Conservation (phyloP, 2,797 vertebrate species). For the Spatula versicolor region DNA sequence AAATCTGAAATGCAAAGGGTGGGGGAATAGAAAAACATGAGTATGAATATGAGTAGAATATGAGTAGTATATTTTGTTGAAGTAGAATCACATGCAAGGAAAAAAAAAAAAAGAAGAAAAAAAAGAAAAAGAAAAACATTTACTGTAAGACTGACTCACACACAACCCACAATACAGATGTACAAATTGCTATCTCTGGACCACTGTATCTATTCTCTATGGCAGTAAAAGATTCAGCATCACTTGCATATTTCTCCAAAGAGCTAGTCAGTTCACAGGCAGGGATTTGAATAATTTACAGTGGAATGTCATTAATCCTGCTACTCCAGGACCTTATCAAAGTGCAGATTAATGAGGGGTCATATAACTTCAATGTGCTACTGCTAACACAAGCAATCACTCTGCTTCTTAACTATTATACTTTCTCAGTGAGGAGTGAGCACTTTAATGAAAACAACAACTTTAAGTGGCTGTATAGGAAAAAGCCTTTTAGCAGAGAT, state of each 20-base stretch:
- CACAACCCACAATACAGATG: neutral
- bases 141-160: neutral
- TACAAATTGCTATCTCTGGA: neutral
- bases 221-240: neutral
- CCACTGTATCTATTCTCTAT: neutral
- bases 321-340: conserved; percentile 41
- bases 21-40: neutral
- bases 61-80: neutral
- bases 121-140: neutral
- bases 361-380: conserved; percentile 26
- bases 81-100: neutral
- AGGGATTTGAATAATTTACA: conserved; percentile 59
- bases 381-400: conserved; percentile 2
- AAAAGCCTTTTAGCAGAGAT: neutral
- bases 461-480: neutral
- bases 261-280: neutral
- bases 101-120: neutral
- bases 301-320: conserved; percentile 44
- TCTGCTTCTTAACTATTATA: neutral
- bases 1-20: neutral
- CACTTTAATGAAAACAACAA: conserved; percentile 10
- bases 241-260: conserved; percentile 12
- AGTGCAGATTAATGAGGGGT: conserved; percentile 60
- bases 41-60: neutral
- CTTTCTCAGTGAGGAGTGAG: neutral